phyloP scores from a whole-genome alignment of 2,888 invertebrate genomes.

The Mimas tiliae region DNA sequence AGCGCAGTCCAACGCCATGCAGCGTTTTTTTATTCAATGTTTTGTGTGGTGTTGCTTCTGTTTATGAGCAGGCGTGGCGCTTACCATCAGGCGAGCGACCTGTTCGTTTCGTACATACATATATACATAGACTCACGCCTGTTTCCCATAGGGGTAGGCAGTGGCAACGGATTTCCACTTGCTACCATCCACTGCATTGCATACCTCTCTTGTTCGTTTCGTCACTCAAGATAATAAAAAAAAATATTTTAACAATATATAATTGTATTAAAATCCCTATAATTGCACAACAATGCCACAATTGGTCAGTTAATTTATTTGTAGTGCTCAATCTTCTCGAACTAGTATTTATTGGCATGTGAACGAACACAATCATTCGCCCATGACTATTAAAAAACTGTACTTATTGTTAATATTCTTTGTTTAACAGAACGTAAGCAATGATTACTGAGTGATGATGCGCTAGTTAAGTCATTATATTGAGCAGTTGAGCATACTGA shows the following conservation, averaged over 20 bases:
- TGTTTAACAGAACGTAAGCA: conserved; percentile 43
- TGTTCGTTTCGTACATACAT: too few species aligned
- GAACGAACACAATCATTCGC: conserved; percentile 45
- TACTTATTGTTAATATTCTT: conserved; percentile 40
- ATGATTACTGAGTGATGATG: conserved; percentile 47
- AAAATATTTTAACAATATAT: not conserved
- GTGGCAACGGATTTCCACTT: too few species aligned
- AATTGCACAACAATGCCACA: conserved; percentile 28
- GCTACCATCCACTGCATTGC: too few species aligned
- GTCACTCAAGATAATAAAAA: not conserved
- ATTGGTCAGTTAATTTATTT: conserved; percentile 22
- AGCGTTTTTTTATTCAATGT: too few species aligned
- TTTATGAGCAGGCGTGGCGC: too few species aligned
- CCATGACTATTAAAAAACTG: conserved; percentile 48
- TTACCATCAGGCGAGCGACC: too few species aligned
- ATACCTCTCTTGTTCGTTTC: too few species aligned
- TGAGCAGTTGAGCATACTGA: conserved; percentile 33
- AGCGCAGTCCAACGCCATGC: too few species aligned
- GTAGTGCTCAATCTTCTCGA: conserved; percentile 40
- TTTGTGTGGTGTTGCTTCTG: too few species aligned
- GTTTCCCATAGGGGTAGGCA: too few species aligned
- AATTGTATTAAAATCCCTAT: conserved; percentile 1
- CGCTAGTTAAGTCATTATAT: conserved; percentile 54
- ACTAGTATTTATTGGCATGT: conserved; percentile 44
- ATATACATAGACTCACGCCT: too few species aligned